These are phyloP conservation scores for Neostethus bicornis DNA, from an alignment of 2,797 vertebrate genomes.

Conservation along the genomic window DNA sequence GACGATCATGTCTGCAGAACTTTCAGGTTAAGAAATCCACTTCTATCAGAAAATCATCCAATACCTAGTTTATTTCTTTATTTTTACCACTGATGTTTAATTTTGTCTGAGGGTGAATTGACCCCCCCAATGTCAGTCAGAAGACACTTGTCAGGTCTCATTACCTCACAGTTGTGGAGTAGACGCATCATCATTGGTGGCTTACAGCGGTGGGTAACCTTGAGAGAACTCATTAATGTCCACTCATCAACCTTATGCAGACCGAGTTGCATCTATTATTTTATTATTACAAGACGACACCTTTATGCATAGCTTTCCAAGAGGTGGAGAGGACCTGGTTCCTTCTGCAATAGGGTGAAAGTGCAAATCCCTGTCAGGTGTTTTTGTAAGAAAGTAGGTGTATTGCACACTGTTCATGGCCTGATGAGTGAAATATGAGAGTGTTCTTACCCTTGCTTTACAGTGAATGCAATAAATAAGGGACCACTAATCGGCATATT, in stretches of 20 bases:
- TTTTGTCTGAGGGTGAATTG: slow-evolving; percentile 68
- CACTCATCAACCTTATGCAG: slow-evolving; percentile 67
- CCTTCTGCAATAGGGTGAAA: slow-evolving; percentile 3
- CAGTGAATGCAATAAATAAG: too few species aligned
- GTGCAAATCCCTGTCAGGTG: slow-evolving; percentile 5
- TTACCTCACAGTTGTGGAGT: slow-evolving; percentile 62
- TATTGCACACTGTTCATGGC: not conserved
- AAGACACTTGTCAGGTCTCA: slow-evolving; percentile 77
- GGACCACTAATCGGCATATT: too few species aligned
- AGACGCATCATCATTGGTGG: slow-evolving; percentile 65
- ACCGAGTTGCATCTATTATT: slow-evolving; percentile 38
- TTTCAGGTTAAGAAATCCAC: not conserved
- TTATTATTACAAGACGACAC: slow-evolving; percentile 21
- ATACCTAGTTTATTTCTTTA: not conserved
- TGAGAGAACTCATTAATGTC: slow-evolving; percentile 72
- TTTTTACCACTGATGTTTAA: slow-evolving; percentile 50
- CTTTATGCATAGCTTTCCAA: slow-evolving; percentile 5
- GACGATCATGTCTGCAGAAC: not conserved
- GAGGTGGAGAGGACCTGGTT: slow-evolving; percentile 5
- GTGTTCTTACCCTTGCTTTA: not conserved
- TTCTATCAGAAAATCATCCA: slow-evolving; percentile 8
- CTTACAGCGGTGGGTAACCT: slow-evolving; percentile 75
- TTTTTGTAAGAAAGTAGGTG: slow-evolving; percentile 2
- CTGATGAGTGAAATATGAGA: not conserved
- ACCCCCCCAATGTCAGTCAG: slow-evolving; percentile 73